Conservation (phyloP, 30 jellyfish, hydroid and myxozoan genomes). For the Pelagia noctiluca region DNA sequence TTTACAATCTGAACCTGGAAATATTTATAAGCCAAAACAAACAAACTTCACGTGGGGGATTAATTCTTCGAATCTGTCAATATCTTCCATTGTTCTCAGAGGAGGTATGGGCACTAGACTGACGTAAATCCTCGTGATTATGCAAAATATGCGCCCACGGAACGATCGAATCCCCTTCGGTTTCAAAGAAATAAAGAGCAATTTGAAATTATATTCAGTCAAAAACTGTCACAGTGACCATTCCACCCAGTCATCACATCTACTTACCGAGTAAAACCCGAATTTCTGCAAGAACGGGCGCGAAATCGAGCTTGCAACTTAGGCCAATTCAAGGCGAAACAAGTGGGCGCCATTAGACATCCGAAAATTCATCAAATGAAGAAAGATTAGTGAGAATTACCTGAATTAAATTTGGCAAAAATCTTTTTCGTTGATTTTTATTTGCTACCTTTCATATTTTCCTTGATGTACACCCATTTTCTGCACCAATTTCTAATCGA, state of each 20-base stretch:
- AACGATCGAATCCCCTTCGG: slow-evolving; percentile 83
- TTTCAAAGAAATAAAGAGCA: slow-evolving; percentile 69
- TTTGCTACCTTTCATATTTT: background rate
- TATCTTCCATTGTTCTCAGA: background rate
- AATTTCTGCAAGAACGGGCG: background rate
- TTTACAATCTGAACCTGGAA: too few relatives aligned
- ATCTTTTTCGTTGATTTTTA: background rate
- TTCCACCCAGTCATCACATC: background rate
- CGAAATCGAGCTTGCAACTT: background rate
- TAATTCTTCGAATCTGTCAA: too few relatives aligned
- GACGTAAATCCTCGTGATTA: slow-evolving; percentile 54
- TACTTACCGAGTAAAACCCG: background rate
- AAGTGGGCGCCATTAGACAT: background rate
- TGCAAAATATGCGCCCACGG: slow-evolving; percentile 80
- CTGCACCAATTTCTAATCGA: slow-evolving; percentile 66
- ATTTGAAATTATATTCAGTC: slow-evolving; percentile 57
- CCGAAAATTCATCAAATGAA: background rate
- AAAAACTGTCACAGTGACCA: slow-evolving; percentile 12
- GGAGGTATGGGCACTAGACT: slow-evolving; percentile 53
- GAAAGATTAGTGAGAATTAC: background rate
- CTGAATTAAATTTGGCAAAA: background rate
- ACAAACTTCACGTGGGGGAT: too few relatives aligned
- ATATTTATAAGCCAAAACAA: too few relatives aligned
- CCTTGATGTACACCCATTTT: slow-evolving; percentile 45
- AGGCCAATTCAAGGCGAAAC: slow-evolving; percentile 8